Conservation (phyloP, 2,888 invertebrate genomes). For the Crepidodera aurea region DNA sequence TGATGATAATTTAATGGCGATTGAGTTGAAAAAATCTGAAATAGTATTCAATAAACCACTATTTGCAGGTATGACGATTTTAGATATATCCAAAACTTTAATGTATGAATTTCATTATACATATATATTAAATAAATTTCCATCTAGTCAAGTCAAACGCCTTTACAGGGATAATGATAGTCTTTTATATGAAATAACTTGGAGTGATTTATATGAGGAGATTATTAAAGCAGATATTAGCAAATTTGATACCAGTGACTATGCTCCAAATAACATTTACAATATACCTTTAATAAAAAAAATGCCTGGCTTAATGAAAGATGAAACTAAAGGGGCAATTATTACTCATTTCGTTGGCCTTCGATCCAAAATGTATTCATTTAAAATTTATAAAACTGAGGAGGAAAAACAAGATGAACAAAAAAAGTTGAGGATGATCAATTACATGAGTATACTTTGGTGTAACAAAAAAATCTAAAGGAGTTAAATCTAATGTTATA, state of each 20-base stretch:
- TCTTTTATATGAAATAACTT: conserved; percentile 37
- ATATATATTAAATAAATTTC: background rate
- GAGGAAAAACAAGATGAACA: too few relatives aligned
- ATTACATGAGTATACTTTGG: too few relatives aligned
- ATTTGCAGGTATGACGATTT: background rate
- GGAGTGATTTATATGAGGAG: background rate
- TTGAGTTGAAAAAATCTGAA: background rate
- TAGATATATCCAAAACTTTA: background rate
- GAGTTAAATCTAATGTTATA: too few relatives aligned
- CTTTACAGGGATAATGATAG: conserved; percentile 1
- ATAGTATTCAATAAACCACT: background rate
- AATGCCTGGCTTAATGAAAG: conserved; percentile 50
- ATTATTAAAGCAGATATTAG: background rate
- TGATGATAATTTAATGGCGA: background rate
- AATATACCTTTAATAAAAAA: background rate
- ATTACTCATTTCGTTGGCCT: conserved; percentile 49
- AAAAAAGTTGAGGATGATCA: too few relatives aligned
- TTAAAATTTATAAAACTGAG: background rate
- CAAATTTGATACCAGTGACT: background rate
- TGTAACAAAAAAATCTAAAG: too few relatives aligned
- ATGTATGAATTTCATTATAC: background rate
- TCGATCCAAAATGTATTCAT: conserved; percentile 45
- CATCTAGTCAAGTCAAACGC: background rate
- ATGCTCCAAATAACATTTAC: background rate
- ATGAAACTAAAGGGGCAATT: conserved; percentile 48